Percentiles rank a stretch among this genome's conserved stretches.
These are phyloP conservation scores for Microcaecilia unicolor DNA, from an alignment of 2,797 vertebrate species.

Conservation along the genomic window DNA sequence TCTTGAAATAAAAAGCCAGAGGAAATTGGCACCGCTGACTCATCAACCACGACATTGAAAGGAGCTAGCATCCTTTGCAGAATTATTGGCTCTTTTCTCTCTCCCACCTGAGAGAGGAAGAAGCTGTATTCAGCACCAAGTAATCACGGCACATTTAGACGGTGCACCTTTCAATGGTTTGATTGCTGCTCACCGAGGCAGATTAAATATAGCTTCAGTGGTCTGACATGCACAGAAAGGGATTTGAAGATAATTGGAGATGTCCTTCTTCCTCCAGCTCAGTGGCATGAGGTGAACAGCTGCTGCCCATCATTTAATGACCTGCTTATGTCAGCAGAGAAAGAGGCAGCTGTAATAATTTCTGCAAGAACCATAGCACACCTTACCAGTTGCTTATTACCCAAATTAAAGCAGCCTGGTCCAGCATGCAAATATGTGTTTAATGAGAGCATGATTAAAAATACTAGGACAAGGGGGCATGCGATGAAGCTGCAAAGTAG, in stretches of 20 bases:
- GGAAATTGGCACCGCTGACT: too few species aligned
- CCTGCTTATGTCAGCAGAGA: background rate
- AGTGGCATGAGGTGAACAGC: too few species aligned
- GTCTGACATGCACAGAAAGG: slow-evolving; percentile 26
- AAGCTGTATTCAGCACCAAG: too few species aligned
- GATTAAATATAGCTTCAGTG: slow-evolving; percentile 42
- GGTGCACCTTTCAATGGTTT: slow-evolving; percentile 32
- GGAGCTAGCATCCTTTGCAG: too few species aligned
- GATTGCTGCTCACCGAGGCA: slow-evolving; percentile 42
- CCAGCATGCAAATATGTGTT: background rate
- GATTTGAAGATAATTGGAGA: slow-evolving; percentile 25
- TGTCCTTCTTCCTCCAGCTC: too few species aligned
- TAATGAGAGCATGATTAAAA: background rate
- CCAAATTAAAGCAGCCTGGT: background rate
- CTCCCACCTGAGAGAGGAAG: too few species aligned
- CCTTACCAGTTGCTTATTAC: rapidly evolving
- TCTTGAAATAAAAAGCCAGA: too few species aligned
- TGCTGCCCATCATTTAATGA: background rate
- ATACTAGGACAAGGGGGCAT: too few species aligned
- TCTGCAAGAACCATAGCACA: background rate
- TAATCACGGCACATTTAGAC: slow-evolving; percentile 27
- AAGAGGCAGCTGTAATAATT: rapidly evolving
- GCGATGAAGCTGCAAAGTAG: too few species aligned
- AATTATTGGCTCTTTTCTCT: too few species aligned
- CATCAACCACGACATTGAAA: too few species aligned